Evolutionary conservation across 2,797 vertebrate species (phyloP), one percentile per base, ranked within the genome.

Genomic region (Crax fasciolata): DNA sequence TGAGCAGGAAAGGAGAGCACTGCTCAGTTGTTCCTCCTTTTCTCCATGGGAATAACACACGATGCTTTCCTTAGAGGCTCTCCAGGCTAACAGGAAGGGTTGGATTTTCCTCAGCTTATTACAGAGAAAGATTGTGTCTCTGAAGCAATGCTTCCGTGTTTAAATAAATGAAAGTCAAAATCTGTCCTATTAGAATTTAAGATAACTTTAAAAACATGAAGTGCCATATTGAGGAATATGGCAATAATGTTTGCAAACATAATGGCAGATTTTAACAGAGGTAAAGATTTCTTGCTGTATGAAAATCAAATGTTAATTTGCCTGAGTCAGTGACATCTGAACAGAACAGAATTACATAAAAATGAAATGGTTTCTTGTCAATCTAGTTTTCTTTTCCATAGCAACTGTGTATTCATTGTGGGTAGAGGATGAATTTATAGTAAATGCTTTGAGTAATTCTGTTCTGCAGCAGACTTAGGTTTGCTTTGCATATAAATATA

Each of bases 351-450:
- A 1, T 88, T 66, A 20, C 7, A 28, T 61, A 30, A 76, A 86
- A 90, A 30, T 51, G 8, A 80, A 86, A 49, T 18, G 10, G 27
- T 65, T 94, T 79, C 28, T 86, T 82, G 30, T 49, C 25, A 63
- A 2, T 76, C 49, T 13, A 44, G 20, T 70, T 91, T 87, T 79
- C 32, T 86, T 19, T 82, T 25, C 41, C 4, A 6, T 13, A n/a
- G 19, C 43, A 59, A 55, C 39, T 82, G 15, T 82, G 15, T 30
- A 44, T 43, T 58, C 35, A 51, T 32, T 82, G 18, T 73, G 58
- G 46, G 66, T 23, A 72, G 41, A 58, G 44, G 49, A 86, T 78
- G 75, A 28, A 23, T 35, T 70, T 62, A 10, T 59, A 73, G 10
- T 32, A 65, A 55, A 38, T 55, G 10, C 35, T 81, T 65, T 5